phyloP scores from a whole-genome alignment of 2,797 vertebrate species.

The Tolypeutes matacus region DNA sequence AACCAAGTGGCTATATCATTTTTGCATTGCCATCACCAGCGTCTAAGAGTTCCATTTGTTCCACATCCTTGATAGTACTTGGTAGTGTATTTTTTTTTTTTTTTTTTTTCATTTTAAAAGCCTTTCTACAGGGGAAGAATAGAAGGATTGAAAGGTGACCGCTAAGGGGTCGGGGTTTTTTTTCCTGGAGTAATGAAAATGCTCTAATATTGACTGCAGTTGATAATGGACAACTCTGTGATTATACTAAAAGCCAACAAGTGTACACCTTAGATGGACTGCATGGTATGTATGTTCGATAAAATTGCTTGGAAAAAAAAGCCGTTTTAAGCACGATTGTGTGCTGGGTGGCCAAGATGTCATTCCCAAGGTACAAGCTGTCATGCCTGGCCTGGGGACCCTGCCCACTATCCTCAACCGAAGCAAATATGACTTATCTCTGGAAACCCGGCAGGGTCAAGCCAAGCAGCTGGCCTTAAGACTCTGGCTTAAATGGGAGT shows the following conservation, averaged over 20 bases:
- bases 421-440: conserved; percentile 88
- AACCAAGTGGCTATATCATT: background rate
- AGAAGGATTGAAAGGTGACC: no score
- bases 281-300: no score
- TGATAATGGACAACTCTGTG: no score
- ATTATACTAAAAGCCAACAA: no score
- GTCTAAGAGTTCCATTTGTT: background rate
- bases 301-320: no score
- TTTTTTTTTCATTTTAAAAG: background rate
- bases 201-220: no score
- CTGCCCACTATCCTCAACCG: conserved; percentile 91
- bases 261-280: no score
- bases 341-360: conserved; percentile 82
- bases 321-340: background rate
- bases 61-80: background rate
- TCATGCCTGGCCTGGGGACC: conserved; percentile 85
- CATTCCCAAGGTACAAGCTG: conserved; percentile 86
- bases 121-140: no score
- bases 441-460: conserved; percentile 88
- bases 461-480: conserved; percentile 90
- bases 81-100: background rate
- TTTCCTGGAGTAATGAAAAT: no score
- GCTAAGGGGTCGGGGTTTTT: no score
- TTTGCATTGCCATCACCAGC: background rate
- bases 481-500: conserved; percentile 92